Evolutionary conservation across 35 echinoderm and acorn worm species (phyloP), one percentile per base, ranked within the genome.

Genomic region (Ptychodera flava): DNA sequence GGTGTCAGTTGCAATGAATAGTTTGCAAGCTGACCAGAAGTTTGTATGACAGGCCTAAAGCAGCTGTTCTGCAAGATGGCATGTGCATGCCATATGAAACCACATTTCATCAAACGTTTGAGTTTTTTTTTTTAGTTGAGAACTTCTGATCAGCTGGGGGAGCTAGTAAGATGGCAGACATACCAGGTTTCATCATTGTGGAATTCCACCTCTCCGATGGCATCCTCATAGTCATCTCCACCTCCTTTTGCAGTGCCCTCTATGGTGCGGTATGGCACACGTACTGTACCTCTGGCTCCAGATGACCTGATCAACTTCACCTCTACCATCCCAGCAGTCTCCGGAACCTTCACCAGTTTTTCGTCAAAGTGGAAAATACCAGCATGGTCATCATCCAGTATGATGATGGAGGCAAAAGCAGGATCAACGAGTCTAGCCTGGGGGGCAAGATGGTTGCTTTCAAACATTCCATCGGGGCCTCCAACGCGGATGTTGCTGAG

Each of bases 351-450:
- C 79, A 87, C 77, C 30, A 85, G 83, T 33, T 85, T 78, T 37
- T 99, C 96, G 31, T 99, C 96, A 91, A 99, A 94, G 86, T 99
- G 96, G 82, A 99, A 99, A 82, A 99, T 99, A 85, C 96, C 96
- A 34, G 96, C 87, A 88, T 99, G 96, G 77, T 99, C 96, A 89
- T 99, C 96, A 86, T 99, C 96, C 32, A 99, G 87, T 76, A 99
- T 99, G 81, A 90, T 99, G 22, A 99, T 82, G 16, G 85, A 87
- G 16, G 93, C 93, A 31, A 94, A 36, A 32, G 82, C 77, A 30
- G 96, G 96, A 35, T 99, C 96, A 1, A 94, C 86, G 37, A 99
- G 87, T 77, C 94, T 85, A 28, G 96, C 96, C 80, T 92, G 91
- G 10, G 93, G 96, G 33, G 88, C 96, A 34, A 83, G 81, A 31